A percentile compares a stretch with the other conserved stretches of the same genome.
phyloP scores from a whole-genome alignment of 1,140 invertebrate species.

The Melanaphis sacchari region DNA sequence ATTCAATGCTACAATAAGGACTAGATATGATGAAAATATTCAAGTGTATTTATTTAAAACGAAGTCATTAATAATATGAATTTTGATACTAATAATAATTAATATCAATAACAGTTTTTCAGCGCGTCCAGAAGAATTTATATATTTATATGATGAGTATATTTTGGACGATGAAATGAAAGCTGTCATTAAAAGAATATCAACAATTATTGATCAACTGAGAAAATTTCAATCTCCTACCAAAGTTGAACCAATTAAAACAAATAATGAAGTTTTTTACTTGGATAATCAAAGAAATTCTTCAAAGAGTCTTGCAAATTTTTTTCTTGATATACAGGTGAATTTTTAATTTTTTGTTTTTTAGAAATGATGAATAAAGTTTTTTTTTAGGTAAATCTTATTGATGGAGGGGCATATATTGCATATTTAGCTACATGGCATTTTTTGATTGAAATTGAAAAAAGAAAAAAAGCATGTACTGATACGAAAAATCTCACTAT shows the following conservation, averaged over 20 bases:
- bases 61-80: not conserved
- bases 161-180: not conserved
- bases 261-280: not conserved
- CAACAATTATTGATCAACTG: not conserved
- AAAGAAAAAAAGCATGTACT: constrained; percentile 2
- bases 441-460: constrained; percentile 37
- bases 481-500: not conserved
- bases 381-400: constrained; percentile 13
- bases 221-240: not conserved
- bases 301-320: constrained; percentile 23
- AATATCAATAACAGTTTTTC: constrained; percentile 68
- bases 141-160: constrained; percentile 61
- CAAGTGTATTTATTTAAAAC: constrained; percentile 29
- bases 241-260: constrained; percentile 20
- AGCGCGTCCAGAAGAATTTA: constrained; percentile 69
- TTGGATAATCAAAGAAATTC: not conserved
- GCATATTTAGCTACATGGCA: constrained; percentile 24
- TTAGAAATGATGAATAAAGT: not conserved
- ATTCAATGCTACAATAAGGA: constrained; percentile 73
- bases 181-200: not conserved
- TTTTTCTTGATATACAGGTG: constrained; percentile 42
- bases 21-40: constrained; percentile 64
- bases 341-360: not conserved
- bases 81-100: constrained; percentile 14
- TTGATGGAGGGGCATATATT: constrained; percentile 14